Conservation (phyloP, 2,888 invertebrate genomes). For the Caenorhabditis sulstoni region DNA sequence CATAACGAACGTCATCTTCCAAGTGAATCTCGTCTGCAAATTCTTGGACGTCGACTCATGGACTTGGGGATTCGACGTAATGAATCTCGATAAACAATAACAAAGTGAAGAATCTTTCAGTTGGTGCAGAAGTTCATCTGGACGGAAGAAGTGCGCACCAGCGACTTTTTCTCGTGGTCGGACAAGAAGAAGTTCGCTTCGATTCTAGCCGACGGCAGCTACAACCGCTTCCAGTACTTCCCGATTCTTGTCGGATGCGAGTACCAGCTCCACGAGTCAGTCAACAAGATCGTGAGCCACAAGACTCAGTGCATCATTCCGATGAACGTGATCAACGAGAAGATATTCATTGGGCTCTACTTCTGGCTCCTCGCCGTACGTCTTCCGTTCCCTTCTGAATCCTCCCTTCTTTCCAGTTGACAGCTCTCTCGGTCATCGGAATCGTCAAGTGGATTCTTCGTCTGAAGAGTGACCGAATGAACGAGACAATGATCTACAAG, state of each 20-base stretch:
- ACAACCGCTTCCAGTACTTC: slow-evolving; percentile 53
- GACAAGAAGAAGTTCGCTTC: slow-evolving; percentile 42
- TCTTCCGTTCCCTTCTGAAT: neutral
- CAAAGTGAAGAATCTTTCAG: slow-evolving; percentile 19
- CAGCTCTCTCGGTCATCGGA: slow-evolving; percentile 34
- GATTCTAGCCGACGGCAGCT: slow-evolving; percentile 24
- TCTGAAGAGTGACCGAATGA: slow-evolving; percentile 24
- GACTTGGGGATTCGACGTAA: slow-evolving; percentile 57
- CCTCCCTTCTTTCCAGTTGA: slow-evolving; percentile 30
- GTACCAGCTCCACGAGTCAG: slow-evolving; percentile 38
- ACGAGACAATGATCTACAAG: slow-evolving; percentile 28
- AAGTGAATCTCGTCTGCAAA: slow-evolving; percentile 43
- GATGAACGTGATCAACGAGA: slow-evolving; percentile 69
- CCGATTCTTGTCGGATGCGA: slow-evolving; percentile 59
- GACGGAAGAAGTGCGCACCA: neutral
- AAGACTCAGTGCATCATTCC: slow-evolving; percentile 64
- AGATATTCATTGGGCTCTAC: slow-evolving; percentile 65
- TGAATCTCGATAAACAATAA: neutral
- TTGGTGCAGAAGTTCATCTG: slow-evolving; percentile 29
- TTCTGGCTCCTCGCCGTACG: slow-evolving; percentile 62
- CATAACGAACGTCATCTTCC: slow-evolving; percentile 49
- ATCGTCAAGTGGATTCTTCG: slow-evolving; percentile 42
- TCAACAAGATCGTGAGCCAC: slow-evolving; percentile 19
- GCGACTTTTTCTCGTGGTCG: slow-evolving; percentile 26
- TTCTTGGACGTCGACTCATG: slow-evolving; percentile 48